phyloP scores from a whole-genome alignment of 2,888 invertebrate genomes.

The Heliconius charithonia region DNA sequence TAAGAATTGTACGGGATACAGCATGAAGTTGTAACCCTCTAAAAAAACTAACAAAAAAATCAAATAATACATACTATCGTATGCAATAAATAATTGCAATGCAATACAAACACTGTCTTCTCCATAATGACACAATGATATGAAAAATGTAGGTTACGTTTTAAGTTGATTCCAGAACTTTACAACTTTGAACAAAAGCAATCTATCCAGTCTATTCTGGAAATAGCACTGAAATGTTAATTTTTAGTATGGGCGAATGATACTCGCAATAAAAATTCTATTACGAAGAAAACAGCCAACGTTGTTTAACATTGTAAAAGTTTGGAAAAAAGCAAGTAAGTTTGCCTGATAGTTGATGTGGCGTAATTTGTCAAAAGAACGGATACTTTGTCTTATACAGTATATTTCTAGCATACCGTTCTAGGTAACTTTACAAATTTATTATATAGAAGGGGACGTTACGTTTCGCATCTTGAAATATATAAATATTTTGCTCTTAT shows the following conservation, averaged over 20 bases:
- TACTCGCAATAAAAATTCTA: slow-evolving; percentile 58
- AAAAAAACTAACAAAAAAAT: too few relatives aligned
- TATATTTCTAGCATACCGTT: slow-evolving; percentile 40
- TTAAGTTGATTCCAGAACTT: background rate
- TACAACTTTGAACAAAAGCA: background rate
- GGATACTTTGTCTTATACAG: slow-evolving; percentile 40
- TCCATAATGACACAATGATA: background rate
- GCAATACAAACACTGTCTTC: background rate
- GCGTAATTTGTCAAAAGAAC: slow-evolving; percentile 56
- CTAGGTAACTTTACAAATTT: slow-evolving; percentile 29
- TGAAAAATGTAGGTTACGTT: background rate
- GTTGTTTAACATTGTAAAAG: slow-evolving; percentile 69
- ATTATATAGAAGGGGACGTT: background rate
- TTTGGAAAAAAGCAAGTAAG: slow-evolving; percentile 59
- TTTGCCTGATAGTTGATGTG: slow-evolving; percentile 54
- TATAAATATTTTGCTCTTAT: too few relatives aligned
- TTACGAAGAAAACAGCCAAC: slow-evolving; percentile 59
- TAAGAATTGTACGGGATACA: too few relatives aligned
- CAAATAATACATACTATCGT: too few relatives aligned
- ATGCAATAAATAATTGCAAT: too few relatives aligned
- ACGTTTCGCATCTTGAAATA: background rate
- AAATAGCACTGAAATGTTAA: slow-evolving; percentile 13
- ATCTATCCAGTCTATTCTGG: slow-evolving; percentile 18
- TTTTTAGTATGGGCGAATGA: slow-evolving; percentile 38
- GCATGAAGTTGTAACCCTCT: too few relatives aligned